These are phyloP conservation scores for Listronotus oregonensis DNA, from an alignment of 1,140 invertebrate species.

Conservation along the genomic window DNA sequence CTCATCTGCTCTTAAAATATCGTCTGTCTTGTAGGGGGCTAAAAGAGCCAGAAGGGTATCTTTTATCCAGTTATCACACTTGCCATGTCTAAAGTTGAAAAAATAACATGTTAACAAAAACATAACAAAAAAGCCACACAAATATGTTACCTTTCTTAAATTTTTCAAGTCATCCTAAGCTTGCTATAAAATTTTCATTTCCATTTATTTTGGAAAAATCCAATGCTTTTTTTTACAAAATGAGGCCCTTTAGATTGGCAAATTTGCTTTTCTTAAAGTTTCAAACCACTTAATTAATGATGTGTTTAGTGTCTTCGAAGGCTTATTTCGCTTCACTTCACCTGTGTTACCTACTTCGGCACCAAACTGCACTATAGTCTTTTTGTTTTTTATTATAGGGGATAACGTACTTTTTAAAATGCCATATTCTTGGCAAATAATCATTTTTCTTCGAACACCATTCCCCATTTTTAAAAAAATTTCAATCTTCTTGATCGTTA, in stretches of 20 bases:
- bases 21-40: slow-evolving; percentile 18
- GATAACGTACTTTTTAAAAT: slow-evolving; percentile 18
- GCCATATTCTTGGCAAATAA: slow-evolving; percentile 10
- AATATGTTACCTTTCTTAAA: slow-evolving; percentile 2
- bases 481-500: slow-evolving; percentile 18
- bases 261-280: background rate
- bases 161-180: background rate
- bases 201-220: background rate
- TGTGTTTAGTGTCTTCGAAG: background rate
- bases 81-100: slow-evolving; percentile 2
- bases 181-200: background rate
- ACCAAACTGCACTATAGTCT: slow-evolving; percentile 12
- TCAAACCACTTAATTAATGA: slow-evolving; percentile 5
- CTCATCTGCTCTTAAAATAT: slow-evolving; percentile 59
- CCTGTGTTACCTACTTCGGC: background rate
- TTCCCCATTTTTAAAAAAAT: slow-evolving; percentile 12
- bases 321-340: slow-evolving; percentile 10
- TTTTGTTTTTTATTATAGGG: slow-evolving; percentile 19
- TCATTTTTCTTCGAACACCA: slow-evolving; percentile 15
- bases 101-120: slow-evolving; percentile 2
- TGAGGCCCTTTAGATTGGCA: background rate
- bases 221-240: slow-evolving; percentile 11
- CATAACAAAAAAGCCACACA: background rate
- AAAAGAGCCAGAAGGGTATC: slow-evolving; percentile 14
- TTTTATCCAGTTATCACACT: background rate